Conservation (phyloP, 2,113 vertebrate genomes). For the Gyps fulvus region DNA sequence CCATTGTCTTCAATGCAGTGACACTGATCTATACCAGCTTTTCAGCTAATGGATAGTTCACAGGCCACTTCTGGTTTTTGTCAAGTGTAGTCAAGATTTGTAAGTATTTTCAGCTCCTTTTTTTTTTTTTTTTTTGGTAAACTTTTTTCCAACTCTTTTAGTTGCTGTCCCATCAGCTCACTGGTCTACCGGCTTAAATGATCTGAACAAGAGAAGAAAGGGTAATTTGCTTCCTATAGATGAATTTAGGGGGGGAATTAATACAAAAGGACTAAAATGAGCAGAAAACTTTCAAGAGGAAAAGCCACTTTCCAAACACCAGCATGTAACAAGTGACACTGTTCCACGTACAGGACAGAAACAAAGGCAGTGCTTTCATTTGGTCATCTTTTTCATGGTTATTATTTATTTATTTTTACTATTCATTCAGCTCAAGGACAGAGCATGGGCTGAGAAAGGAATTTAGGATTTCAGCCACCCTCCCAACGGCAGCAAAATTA, state of each 20-base stretch:
- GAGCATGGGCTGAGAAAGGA: background rate
- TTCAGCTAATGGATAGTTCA: conserved; percentile 40
- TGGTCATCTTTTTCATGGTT: background rate
- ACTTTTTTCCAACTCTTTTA: background rate
- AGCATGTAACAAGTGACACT: background rate
- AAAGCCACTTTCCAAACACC: background rate
- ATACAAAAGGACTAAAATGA: background rate
- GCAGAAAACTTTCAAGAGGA: background rate
- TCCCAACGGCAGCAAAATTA: conserved; percentile 16
- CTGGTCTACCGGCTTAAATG: background rate
- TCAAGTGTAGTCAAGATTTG: conserved; percentile 38
- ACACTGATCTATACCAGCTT: conserved; percentile 58
- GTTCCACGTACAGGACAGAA: background rate
- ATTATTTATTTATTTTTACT: conserved; percentile 35
- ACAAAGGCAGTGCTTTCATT: conserved; percentile 37
- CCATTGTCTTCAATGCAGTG: conserved; percentile 43
- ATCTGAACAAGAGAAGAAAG: background rate
- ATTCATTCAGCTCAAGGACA: background rate
- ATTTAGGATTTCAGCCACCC: background rate
- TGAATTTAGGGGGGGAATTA: background rate
- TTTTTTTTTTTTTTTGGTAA: background rate
- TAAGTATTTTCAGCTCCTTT: conserved; percentile 11
- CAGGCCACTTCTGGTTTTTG: conserved; percentile 42
- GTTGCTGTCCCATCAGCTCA: background rate
- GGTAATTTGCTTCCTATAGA: background rate